Percentiles rank a stretch among this genome's conserved stretches.
Conservation (phyloP, 1,140 invertebrate genomes). For the Zophobas morio region DNA sequence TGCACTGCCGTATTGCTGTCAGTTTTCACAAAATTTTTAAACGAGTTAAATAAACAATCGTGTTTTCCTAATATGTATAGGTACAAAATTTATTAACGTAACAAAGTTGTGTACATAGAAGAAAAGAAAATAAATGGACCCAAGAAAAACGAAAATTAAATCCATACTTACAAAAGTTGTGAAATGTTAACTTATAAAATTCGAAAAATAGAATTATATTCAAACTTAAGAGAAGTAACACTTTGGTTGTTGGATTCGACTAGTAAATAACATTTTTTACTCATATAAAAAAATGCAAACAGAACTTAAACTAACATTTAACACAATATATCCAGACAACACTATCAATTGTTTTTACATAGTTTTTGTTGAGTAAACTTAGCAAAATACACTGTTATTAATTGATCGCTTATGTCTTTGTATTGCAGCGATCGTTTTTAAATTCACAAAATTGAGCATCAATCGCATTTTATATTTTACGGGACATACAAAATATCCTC, state of each 20-base stretch:
- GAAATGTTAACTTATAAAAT: neutral
- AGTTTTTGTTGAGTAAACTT: conserved; percentile 44
- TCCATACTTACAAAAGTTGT: conserved; percentile 4
- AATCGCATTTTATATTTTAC: conserved; percentile 57
- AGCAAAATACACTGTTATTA: conserved; percentile 40
- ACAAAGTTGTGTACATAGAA: conserved; percentile 45
- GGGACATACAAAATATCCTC: conserved; percentile 64
- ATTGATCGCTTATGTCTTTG: conserved; percentile 25
- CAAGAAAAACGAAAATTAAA: conserved; percentile 46
- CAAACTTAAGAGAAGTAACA: conserved; percentile 51
- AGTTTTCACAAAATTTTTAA: too few species aligned
- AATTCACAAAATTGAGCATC: conserved; percentile 30
- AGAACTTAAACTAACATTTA: conserved; percentile 37
- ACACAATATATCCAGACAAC: conserved; percentile 39
- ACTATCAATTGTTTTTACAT: conserved; percentile 26
- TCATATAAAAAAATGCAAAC: conserved; percentile 44
- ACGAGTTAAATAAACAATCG: conserved; percentile 1
- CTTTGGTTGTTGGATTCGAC: conserved; percentile 67
- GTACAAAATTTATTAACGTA: conserved; percentile 41
- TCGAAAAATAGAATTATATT: conserved; percentile 44
- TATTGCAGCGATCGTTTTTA: conserved; percentile 23
- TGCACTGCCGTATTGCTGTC: too few species aligned
- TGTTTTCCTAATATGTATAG: conserved; percentile 1
- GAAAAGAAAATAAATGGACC: conserved; percentile 37
- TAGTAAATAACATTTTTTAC: conserved; percentile 61